Evolutionary conservation across 2,797 vertebrate species (phyloP).

Genomic region (Pteropus rufus): DNA sequence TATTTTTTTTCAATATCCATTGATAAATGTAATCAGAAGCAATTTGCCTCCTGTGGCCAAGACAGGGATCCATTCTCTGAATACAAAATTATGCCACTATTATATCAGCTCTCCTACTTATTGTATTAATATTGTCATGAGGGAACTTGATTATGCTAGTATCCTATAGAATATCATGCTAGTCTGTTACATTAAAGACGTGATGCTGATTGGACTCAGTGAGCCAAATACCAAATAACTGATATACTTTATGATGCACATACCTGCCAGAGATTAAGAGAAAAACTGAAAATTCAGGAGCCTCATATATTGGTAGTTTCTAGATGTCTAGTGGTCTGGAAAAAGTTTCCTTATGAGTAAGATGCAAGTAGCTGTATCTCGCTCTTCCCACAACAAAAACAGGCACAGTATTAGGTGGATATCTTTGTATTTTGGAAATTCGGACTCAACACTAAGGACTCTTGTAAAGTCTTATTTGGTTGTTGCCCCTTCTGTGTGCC

Average conservation of each 20-base stretch:
- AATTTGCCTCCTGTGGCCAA: neutral
- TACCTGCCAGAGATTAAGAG: neutral
- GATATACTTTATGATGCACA: neutral
- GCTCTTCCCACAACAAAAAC: neutral
- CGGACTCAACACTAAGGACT: neutral
- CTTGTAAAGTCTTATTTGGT: neutral
- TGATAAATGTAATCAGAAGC: neutral
- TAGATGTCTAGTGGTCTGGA: neutral
- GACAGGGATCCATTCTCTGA: neutral
- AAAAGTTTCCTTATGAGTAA: neutral
- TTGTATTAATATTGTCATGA: neutral
- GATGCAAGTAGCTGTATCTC: neutral
- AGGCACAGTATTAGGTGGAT: neutral
- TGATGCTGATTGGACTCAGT: neutral
- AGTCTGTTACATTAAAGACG: neutral
- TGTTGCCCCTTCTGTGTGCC: neutral
- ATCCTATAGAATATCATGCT: neutral
- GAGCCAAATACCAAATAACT: neutral
- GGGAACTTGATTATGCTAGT: neutral
- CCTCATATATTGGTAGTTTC: neutral
- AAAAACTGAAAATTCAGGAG: neutral
- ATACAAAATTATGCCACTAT: neutral
- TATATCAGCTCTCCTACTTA: neutral
- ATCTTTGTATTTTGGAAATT: neutral
- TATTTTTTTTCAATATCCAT: neutral